Conservation (phyloP, 2,888 invertebrate genomes). For the Ceriagrion tenellum region DNA sequence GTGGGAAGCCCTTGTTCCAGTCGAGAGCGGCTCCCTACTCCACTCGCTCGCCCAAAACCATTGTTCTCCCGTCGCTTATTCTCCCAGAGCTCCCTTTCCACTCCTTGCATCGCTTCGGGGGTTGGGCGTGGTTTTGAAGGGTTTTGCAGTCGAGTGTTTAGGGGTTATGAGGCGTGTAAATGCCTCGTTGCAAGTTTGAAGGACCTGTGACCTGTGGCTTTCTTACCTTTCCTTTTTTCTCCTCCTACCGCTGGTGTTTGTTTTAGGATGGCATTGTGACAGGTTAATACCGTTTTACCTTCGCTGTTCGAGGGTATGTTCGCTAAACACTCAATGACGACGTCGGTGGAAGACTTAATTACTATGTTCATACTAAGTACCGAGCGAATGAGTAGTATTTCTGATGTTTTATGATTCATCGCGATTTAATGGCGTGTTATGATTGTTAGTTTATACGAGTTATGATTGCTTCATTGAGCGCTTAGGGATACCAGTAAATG, state of each 20-base stretch:
- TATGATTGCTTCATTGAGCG: too few relatives aligned
- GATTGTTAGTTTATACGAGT: too few relatives aligned
- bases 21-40: background rate
- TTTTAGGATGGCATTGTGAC: background rate
- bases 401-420: too few relatives aligned
- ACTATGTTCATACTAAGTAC: too few relatives aligned
- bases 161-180: slow-evolving; percentile 25
- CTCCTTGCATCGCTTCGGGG: background rate
- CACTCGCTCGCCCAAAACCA: background rate
- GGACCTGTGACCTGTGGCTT: background rate
- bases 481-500: too few relatives aligned
- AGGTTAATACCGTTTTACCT: background rate
- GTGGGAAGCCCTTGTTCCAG: background rate
- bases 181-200: slow-evolving; percentile 5
- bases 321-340: too few relatives aligned
- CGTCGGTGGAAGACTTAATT: too few relatives aligned
- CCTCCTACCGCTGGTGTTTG: background rate
- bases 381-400: too few relatives aligned
- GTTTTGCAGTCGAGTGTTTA: background rate
- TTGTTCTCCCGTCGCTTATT: background rate
- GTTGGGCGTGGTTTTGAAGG: background rate
- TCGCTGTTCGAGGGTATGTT: background rate
- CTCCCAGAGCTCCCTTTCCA: background rate
- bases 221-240: background rate
- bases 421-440: too few relatives aligned